Base-by-base conservation (phyloP, 2,113 vertebrate species). In the Lagopus muta region DNA sequence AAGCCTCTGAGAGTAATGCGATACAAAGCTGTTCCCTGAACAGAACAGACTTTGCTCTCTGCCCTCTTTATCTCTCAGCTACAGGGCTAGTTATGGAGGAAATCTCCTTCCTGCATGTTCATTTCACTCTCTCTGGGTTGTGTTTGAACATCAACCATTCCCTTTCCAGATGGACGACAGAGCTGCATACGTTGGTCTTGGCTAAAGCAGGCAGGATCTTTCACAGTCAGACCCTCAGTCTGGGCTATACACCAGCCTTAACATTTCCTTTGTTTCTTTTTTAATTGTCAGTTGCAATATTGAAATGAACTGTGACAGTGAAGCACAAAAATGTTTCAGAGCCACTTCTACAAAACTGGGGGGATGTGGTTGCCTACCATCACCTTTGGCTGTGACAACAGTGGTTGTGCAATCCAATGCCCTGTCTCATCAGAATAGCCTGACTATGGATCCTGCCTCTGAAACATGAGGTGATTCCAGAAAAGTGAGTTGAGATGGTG, bases 11-110 rank as follows among this genome's bases (percentile, higher is more conserved):
- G 82, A 87, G 54, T 75, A 75, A 84, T 0, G 58, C 54, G 67
- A 66, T 90, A 91, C 78, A 94, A 90, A 95, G 94, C 95, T 73
- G 52, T 40, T 92, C 66, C 81, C 81, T 84, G 57, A 84, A 47
- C 74, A 58, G 20, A 71, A 85, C 65, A 85, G 93, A 42, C 71
- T 92, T 95, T 94, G 76, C 73, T 95, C 69, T 21, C 0, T 58
- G 66, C 48, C 81, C 70, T 95, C 61, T 84, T 71, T 65, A 30
- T 78, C 80, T 86, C 20, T 60, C 57, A 72, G 87, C 43, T 75
- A n/a, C 7, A 10, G 48, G 48, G 58, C 88, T 54, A n/a, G 66
- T 57, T 86, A 30, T 30, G 78, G 20, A 75, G 57, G 34, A 74
- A 82, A 40, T 30, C 66, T 78, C 74, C 70, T 86, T 7, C 80